Base-by-base conservation (phyloP, 53 echinoderm and acorn worm species). In the Antedon mediterranea region DNA sequence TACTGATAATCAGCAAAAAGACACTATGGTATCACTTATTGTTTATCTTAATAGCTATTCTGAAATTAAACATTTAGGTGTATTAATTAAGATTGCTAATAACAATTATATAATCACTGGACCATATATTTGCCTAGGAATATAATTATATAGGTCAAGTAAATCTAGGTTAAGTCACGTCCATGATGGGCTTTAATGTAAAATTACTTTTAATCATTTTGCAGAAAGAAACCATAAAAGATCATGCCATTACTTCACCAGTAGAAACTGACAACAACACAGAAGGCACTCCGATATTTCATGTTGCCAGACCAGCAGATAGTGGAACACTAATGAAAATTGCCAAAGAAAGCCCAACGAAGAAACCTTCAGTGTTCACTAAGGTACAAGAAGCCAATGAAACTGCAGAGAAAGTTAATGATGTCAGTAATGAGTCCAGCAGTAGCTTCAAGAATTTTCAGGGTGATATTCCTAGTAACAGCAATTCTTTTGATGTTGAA, bases 271-370 rank as follows among this genome's bases (percentile, higher is more conserved):
- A 83, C 75, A 73, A 76, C 8, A 32, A 71, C 15, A 82, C 72
- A 31, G 73, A 71, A 28, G 71, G 82, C 37, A 75, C 79, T 29
- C 87, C 87, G n/a, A 83, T 73, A 32, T 87, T 87, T 83, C 87
- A 81, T 30, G 72, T 87, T 18, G 76, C 71, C 80, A 74, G 72
- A 78, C 77, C 80, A 30, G 23, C 79, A 31, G 78, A 81, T 43
- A 8, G 78, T 34, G 80, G 71, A 27, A 80, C 89, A 14, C 32
- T 89, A 29, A 30, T 87, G 30, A 83, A 86, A 81, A 80, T 88
- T 0, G 77, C 80, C 71, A 81, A 81, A 32, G 87, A 89, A 71
- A 90, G 89, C 73, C 90, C 89, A 13, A 94, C 88, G 83, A 88
- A 57, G 73, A 84, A 84, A 15, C 72, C 72, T 0, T 90, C 94